These are phyloP conservation scores for Enteromius afrohamiltoni DNA, from an alignment of 2,797 vertebrate species.

Conservation along the genomic window DNA sequence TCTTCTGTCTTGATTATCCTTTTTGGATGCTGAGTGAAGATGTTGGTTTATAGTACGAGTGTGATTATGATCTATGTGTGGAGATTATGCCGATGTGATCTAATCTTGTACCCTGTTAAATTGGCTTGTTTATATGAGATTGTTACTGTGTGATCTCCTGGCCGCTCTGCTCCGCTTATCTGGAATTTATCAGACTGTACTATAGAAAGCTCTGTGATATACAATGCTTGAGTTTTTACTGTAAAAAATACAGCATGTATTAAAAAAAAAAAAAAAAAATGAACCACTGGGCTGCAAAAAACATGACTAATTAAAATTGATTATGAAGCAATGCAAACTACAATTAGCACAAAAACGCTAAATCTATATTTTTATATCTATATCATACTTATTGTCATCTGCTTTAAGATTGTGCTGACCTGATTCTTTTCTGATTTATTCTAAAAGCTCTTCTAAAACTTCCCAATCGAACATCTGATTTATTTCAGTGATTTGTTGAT, in stretches of 20 bases:
- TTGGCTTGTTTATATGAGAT: slow-evolving; percentile 21
- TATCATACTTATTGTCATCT: background rate
- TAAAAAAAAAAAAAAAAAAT: background rate
- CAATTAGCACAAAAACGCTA: too few species aligned
- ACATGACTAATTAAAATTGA: background rate
- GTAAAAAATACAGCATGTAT: background rate
- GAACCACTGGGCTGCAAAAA: too few species aligned
- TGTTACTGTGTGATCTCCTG: slow-evolving; percentile 13
- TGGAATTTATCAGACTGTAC: background rate
- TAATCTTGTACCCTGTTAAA: slow-evolving; percentile 37
- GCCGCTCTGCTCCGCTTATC: background rate
- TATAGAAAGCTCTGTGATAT: background rate
- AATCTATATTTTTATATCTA: background rate
- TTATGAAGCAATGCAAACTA: background rate
- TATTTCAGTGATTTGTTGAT: too few species aligned
- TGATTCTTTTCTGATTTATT: background rate
- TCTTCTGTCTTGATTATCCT: slow-evolving; percentile 28
- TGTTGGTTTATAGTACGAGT: slow-evolving; percentile 2
- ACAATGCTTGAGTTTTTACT: background rate
- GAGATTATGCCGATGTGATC: slow-evolving; percentile 35
- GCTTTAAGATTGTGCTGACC: background rate
- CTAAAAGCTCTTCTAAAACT: background rate
- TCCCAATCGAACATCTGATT: too few species aligned
- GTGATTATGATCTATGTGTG: slow-evolving; percentile 33
- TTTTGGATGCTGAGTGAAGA: slow-evolving; percentile 5